phyloP scores from a whole-genome alignment of 2,113 vertebrate genomes.

The Helogale parvula region DNA sequence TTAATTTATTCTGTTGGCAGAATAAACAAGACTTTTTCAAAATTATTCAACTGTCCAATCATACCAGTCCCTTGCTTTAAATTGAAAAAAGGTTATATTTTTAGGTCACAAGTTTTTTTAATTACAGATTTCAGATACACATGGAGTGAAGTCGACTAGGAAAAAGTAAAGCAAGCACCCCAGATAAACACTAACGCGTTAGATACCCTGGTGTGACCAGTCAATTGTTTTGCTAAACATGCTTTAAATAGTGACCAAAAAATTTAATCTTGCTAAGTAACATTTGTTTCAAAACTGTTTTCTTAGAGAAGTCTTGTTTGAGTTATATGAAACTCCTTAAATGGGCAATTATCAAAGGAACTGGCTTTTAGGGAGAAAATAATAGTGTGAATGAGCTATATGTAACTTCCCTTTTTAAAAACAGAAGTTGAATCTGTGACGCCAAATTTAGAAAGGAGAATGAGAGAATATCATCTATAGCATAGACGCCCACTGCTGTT shows the following conservation, averaged over 20 bases:
- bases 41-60: conserved; percentile 26
- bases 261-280: conserved; percentile 46
- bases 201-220: not conserved
- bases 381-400: conserved; percentile 75
- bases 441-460: conserved; percentile 82
- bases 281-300: conserved; percentile 61
- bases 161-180: conserved; percentile 36
- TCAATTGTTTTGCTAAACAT: not conserved
- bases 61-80: not conserved
- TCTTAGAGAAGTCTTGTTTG: conserved; percentile 61
- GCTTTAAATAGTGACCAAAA: conserved; percentile 33
- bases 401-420: conserved; percentile 69
- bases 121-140: conserved; percentile 47
- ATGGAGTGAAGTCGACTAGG: not conserved
- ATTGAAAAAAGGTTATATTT: not conserved
- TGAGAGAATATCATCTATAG: conserved; percentile 78
- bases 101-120: not conserved
- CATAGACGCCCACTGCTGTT: conserved; percentile 80
- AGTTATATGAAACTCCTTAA: conserved; percentile 65
- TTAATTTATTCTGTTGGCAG: not conserved
- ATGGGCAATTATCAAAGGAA: conserved; percentile 68
- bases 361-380: conserved; percentile 76
- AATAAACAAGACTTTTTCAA: conserved; percentile 49
- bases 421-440: conserved; percentile 80
- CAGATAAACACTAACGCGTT: conserved; percentile 6